Conservation (phyloP, 1,140 invertebrate genomes). For the Hypsibius dujardini region DNA sequence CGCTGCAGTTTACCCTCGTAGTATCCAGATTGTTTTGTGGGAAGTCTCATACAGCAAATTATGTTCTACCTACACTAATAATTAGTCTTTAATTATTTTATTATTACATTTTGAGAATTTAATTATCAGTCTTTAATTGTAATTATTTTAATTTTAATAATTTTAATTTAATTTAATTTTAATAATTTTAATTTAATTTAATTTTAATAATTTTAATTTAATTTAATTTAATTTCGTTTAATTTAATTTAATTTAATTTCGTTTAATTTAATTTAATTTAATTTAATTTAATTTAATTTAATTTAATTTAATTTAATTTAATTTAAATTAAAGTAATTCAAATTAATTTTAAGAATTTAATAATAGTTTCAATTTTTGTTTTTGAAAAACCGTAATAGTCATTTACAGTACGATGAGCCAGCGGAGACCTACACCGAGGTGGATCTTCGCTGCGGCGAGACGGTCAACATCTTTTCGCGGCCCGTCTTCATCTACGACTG, state of each 20-base stretch:
- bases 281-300: constrained; percentile 29
- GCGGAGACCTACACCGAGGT: constrained; percentile 50
- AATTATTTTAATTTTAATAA: neutral
- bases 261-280: constrained; percentile 35
- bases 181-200: neutral
- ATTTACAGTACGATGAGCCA: neutral
- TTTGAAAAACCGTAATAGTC: neutral
- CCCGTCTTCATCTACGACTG: constrained; percentile 58
- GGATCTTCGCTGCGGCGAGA: constrained; percentile 58
- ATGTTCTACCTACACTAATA: too few relatives aligned
- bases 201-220: constrained; percentile 20
- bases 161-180: neutral
- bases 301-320: constrained; percentile 34
- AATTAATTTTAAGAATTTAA: neutral
- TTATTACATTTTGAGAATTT: neutral
- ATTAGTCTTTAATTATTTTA: neutral
- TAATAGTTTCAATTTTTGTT: neutral
- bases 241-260: constrained; percentile 18
- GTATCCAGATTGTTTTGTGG: too few relatives aligned
- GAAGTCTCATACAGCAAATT: too few relatives aligned
- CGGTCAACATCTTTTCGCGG: constrained; percentile 58
- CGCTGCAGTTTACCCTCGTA: too few relatives aligned
- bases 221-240: constrained; percentile 18
- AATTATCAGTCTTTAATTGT: neutral
- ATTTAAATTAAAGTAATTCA: constrained; percentile 23